Base-by-base conservation (phyloP, 1,140 invertebrate genomes). In the Brachystomella parvula region DNA sequence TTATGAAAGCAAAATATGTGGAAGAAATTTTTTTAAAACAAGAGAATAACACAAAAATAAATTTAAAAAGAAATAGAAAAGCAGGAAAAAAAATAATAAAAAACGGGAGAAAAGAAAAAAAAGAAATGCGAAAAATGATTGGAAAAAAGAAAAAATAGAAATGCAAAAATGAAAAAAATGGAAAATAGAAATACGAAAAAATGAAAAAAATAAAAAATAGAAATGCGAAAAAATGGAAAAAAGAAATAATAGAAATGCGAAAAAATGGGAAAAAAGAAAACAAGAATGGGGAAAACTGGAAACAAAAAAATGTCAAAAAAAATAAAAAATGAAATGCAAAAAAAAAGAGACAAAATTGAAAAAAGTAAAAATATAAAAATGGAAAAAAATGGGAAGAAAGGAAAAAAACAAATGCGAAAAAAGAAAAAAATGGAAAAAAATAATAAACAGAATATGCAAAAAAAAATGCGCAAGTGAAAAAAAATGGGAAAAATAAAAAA, bases 141-240 rank as follows among this genome's bases (percentile, higher is more conserved):
- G 19, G 3, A 59, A 59, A 59, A 29, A 31, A 29, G 24, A 3
- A 59, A 31, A 26, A 89, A 86, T 17, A 90, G 74, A 28, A 6
- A n/a, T 19, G 21, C 39, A 44, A 44, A 44, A 44, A 12, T 44
- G 9, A 12, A 12, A 12, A 12, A 12, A 12, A 9, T 12, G n/a
- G n/a, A 44, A 12, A 44, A 44, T 12, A 44, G 9, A 9, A 44
- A 44, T n/a, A n/a, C n/a, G n/a, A n/a, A n/a, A n/a, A n/a, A n/a
- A n/a, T n/a, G n/a, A 44, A 44, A 12, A 12, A 44, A 44, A 44
- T 12, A 44, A 44, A 44, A 44, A 44, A 12, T 12, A n/a, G 9
- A 44, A 44, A 12, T 44, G n/a, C n/a, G 9, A 12, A 12, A 44
- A 44, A 44, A 44, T n/a, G n/a, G 9, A n/a, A 12, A 9, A 44